Evolutionary conservation across 2,113 vertebrate species (phyloP).

Genomic region (Ptychochromis oligacanthus): DNA sequence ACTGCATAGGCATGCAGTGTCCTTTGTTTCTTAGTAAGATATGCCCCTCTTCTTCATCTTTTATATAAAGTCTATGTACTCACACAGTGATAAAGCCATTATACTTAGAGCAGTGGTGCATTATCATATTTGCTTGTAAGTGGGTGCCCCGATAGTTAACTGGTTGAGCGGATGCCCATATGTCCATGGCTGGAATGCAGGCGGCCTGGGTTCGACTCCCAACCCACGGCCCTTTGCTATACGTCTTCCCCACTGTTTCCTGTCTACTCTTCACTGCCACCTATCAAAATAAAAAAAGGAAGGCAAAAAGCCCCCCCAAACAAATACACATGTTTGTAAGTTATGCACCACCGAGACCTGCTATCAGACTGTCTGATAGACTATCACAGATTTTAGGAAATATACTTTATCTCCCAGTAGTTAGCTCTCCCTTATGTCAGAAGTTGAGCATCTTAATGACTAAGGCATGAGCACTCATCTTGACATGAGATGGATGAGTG

Average conservation of each 20-base stretch:
- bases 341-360: not conserved
- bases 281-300: too few relatives aligned
- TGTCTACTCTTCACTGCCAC: too few relatives aligned
- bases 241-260: too few relatives aligned
- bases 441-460: slow-evolving; percentile 23
- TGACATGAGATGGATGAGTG: not conserved
- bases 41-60: not conserved
- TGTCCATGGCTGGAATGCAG: too few relatives aligned
- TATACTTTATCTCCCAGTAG: not conserved
- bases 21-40: not conserved
- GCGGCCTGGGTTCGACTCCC: too few relatives aligned
- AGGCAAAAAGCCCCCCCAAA: too few relatives aligned
- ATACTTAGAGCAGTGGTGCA: not conserved
- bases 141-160: too few relatives aligned
- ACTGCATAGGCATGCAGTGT: not conserved
- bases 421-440: slow-evolving; percentile 22
- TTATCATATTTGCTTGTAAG: too few relatives aligned
- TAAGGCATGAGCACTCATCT: not conserved
- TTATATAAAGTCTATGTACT: not conserved
- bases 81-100: not conserved
- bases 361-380: not conserved
- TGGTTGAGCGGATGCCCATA: too few relatives aligned
- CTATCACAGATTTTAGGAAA: not conserved
- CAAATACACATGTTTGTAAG: not conserved
- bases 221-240: too few relatives aligned